These are phyloP conservation scores for Abscondita cerata DNA, from an alignment of 2,888 invertebrate genomes.

Conservation along the genomic window DNA sequence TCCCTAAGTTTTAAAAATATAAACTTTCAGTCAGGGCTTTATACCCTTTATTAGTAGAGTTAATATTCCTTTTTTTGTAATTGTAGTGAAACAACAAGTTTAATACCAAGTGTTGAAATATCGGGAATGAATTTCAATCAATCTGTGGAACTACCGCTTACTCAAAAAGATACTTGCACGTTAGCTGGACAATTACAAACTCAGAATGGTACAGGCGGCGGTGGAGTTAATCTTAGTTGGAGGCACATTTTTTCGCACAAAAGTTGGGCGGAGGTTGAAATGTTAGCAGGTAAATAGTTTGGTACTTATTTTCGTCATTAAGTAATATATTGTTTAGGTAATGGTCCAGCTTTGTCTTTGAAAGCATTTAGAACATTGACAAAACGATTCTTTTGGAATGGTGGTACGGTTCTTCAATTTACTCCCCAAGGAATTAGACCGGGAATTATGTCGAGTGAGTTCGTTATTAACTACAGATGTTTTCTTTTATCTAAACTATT, in stretches of 20 bases:
- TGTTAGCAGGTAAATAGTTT: conserved; percentile 71
- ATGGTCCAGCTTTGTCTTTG: conserved; percentile 78
- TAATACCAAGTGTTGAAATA: conserved; percentile 82
- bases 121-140: conserved; percentile 93
- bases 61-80: too few species aligned
- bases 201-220: conserved; percentile 86
- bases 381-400: conserved; percentile 77
- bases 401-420: conserved; percentile 77
- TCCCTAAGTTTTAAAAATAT: too few species aligned
- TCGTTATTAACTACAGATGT: not conserved
- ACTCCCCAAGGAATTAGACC: conserved; percentile 79
- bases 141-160: conserved; percentile 92
- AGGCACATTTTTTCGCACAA: conserved; percentile 81
- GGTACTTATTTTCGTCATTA: conserved; percentile 2
- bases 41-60: too few species aligned
- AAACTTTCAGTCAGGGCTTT: too few species aligned
- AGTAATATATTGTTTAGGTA: conserved; percentile 52
- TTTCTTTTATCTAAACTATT: conserved; percentile 41
- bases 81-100: conserved; percentile 50
- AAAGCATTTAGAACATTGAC: conserved; percentile 81
- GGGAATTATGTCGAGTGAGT: conserved; percentile 77
- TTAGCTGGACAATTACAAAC: conserved; percentile 83
- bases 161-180: conserved; percentile 82
- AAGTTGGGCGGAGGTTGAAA: conserved; percentile 87
- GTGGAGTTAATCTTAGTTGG: conserved; percentile 79